Evolutionary conservation across 2,888 invertebrate genomes (phyloP).

Genomic region (Polyploca ridens): DNA sequence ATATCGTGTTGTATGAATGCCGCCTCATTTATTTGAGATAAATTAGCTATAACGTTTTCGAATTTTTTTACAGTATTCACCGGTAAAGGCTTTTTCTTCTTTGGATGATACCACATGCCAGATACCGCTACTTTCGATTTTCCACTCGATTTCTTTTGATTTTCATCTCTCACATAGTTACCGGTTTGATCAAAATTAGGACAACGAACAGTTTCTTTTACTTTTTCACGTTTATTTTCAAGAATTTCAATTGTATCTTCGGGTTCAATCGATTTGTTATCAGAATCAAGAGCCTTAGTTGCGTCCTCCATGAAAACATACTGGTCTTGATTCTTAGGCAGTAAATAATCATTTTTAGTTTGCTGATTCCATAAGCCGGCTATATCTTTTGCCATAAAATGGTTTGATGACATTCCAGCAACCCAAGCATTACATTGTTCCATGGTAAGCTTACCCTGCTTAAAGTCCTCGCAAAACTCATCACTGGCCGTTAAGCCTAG

Average conservation of each 20-base stretch:
- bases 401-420: conserved; percentile 48
- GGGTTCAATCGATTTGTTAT: conserved; percentile 48
- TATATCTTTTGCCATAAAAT: conserved; percentile 61
- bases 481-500: conserved; percentile 66
- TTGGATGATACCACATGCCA: conserved; percentile 79
- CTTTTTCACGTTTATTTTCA: conserved; percentile 55
- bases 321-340: conserved; percentile 45
- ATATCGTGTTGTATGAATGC: conserved; percentile 77
- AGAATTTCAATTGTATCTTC: conserved; percentile 53
- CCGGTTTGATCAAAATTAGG: conserved; percentile 75
- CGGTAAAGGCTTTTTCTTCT: conserved; percentile 76
- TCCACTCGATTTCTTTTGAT: conserved; percentile 61
- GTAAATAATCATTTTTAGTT: conserved; percentile 50
- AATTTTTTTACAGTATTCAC: conserved; percentile 68
- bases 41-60: conserved; percentile 63
- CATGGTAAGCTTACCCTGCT: conserved; percentile 59
- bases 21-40: conserved; percentile 71
- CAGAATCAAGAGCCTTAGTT: conserved; percentile 49
- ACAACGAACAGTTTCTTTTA: conserved; percentile 61
- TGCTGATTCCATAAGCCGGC: conserved; percentile 62
- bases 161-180: conserved; percentile 69
- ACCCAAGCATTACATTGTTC: conserved; percentile 60
- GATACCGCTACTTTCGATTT: conserved; percentile 68
- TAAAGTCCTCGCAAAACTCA: conserved; percentile 63
- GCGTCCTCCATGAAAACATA: conserved; percentile 49